These are phyloP conservation scores for Brachirus orientalis DNA, from an alignment of 2,113 vertebrate species.

Conservation along the genomic window DNA sequence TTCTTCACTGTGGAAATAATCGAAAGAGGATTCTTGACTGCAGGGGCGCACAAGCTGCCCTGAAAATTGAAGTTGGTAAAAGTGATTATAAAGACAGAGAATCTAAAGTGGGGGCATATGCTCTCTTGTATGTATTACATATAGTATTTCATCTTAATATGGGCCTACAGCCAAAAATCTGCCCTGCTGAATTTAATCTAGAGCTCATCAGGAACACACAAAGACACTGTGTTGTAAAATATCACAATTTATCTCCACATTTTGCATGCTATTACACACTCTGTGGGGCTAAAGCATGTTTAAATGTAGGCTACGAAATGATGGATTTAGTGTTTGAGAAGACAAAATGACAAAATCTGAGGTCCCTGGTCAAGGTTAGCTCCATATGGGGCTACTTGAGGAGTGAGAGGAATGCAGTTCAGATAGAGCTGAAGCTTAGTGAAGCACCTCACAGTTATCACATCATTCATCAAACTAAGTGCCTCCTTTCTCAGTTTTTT, in stretches of 20 bases:
- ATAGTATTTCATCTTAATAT: constrained; percentile 13
- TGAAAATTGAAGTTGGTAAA: constrained; percentile 41
- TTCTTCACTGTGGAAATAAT: constrained; percentile 39
- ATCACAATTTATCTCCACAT: constrained; percentile 16
- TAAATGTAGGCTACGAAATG: neutral
- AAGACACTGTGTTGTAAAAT: constrained; percentile 10
- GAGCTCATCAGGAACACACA: constrained; percentile 16
- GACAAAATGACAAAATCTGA: neutral
- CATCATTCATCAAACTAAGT: neutral
- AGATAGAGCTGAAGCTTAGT: neutral
- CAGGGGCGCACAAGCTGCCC: constrained; percentile 9
- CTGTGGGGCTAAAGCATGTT: neutral
- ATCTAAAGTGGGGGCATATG: constrained; percentile 18
- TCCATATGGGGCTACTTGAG: neutral
- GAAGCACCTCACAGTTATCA: neutral
- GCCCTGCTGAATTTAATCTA: constrained; percentile 19
- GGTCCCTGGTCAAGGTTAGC: neutral
- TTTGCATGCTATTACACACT: neutral
- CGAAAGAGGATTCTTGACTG: constrained; percentile 45
- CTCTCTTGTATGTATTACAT: constrained; percentile 23
- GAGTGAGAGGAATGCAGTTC: neutral
- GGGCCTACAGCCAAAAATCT: constrained; percentile 3
- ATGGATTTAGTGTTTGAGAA: neutral
- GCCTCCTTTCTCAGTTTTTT: neutral
- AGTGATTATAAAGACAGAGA: constrained; percentile 11